Evolutionary conservation across 2,888 invertebrate species (phyloP).

Genomic region (Caenorhabditis sinica): DNA sequence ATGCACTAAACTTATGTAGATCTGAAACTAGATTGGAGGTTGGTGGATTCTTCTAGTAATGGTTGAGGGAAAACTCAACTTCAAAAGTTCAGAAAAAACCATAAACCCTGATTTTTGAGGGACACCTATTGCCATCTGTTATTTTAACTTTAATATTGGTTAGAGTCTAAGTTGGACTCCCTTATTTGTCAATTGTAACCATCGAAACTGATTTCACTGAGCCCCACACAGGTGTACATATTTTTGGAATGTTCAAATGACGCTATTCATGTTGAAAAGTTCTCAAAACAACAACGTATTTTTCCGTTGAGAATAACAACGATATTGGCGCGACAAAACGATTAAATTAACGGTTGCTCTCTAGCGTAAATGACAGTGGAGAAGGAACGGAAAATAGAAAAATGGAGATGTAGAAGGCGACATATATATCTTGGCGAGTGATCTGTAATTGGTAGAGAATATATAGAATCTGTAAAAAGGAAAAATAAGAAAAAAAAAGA

Average conservation of each 20-base stretch:
- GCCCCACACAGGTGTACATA: not conserved
- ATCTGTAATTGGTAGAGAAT: slow-evolving; percentile 46
- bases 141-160: too few relatives aligned
- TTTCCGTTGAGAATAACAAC: slow-evolving; percentile 19
- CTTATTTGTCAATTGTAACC: too few relatives aligned
- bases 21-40: not conserved
- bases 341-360: slow-evolving; percentile 38
- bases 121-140: too few relatives aligned
- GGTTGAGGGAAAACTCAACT: too few relatives aligned
- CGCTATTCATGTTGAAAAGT: too few relatives aligned
- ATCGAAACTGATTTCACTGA: not conserved
- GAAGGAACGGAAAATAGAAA: slow-evolving; percentile 2
- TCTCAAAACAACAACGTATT: not conserved
- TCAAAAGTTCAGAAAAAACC: too few relatives aligned
- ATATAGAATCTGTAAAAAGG: slow-evolving; percentile 31
- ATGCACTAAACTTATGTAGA: too few relatives aligned
- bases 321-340: slow-evolving; percentile 1
- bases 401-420: not conserved
- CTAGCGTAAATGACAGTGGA: slow-evolving; percentile 32
- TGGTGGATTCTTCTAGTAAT: too few relatives aligned
- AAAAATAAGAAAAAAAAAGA: slow-evolving; percentile 29
- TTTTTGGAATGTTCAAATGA: not conserved
- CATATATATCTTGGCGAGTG: slow-evolving; percentile 27
- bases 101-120: too few relatives aligned
- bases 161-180: too few relatives aligned